Evolutionary conservation across 1,140 invertebrate genomes (phyloP).

Genomic region (Trichonephila clavipes): DNA sequence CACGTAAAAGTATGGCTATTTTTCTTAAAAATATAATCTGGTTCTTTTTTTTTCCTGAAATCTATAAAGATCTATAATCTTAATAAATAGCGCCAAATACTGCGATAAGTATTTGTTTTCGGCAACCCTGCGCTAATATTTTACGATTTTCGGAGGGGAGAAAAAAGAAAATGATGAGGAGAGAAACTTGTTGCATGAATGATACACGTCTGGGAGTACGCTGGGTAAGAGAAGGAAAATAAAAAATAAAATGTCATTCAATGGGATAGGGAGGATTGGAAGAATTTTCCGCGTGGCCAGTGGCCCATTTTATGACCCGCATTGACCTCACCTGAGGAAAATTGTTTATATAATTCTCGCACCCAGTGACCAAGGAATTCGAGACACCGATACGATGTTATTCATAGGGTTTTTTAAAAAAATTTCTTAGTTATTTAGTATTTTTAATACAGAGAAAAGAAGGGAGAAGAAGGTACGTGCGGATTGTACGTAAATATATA

Average conservation of each 20-base stretch:
- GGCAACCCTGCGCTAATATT: background rate
- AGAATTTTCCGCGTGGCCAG: background rate
- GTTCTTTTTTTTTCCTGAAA: too few relatives aligned
- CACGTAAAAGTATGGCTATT: too few relatives aligned
- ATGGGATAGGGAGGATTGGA: background rate
- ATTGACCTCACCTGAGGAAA: background rate
- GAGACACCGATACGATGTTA: background rate
- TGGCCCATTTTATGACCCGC: background rate
- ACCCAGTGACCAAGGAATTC: background rate
- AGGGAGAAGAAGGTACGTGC: too few relatives aligned
- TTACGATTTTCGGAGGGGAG: background rate
- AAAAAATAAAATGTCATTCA: constrained; percentile 15
- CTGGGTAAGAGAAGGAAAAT: background rate
- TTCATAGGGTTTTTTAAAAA: too few relatives aligned
- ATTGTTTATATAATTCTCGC: background rate
- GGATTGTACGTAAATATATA: too few relatives aligned
- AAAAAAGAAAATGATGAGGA: constrained; percentile 2
- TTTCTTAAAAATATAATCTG: too few relatives aligned
- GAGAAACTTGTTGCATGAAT: constrained; percentile 51
- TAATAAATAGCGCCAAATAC: background rate
- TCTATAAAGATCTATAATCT: background rate
- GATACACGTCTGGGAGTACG: background rate
- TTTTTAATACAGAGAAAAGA: too few relatives aligned
- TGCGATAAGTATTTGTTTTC: background rate
- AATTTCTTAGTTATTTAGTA: too few relatives aligned